Evolutionary conservation across 2,797 vertebrate genomes (phyloP).

Genomic region (Pseudopleuronectes americanus): DNA sequence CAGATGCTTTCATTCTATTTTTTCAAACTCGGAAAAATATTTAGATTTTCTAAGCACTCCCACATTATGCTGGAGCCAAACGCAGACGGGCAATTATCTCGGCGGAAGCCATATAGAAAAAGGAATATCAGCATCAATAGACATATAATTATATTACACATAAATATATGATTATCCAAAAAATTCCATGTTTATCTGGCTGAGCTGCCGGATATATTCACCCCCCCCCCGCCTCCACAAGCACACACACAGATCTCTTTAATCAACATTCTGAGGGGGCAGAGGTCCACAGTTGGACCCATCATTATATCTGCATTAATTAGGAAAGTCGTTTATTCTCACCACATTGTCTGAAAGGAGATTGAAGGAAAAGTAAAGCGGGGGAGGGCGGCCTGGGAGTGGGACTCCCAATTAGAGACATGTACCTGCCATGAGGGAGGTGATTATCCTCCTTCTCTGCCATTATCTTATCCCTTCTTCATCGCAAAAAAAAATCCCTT

Average conservation of each 20-base stretch:
- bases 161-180: constrained; percentile 52
- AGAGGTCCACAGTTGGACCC: constrained; percentile 76
- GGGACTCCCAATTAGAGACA: constrained; percentile 73
- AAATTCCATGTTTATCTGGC: constrained; percentile 53
- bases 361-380: constrained; percentile 28
- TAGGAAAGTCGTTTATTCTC: constrained; percentile 61
- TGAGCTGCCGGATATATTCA: constrained; percentile 20
- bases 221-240: neutral
- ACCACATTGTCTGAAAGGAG: constrained; percentile 53
- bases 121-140: constrained; percentile 33
- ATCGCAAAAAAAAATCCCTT: constrained; percentile 29
- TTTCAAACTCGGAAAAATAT: constrained; percentile 48
- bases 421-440: constrained; percentile 74
- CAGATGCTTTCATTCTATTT: neutral
- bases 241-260: constrained; percentile 43
- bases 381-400: constrained; percentile 12
- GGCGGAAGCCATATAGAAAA: constrained; percentile 34
- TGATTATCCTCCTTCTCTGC: constrained; percentile 32
- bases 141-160: constrained; percentile 46
- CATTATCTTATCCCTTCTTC: constrained; percentile 55
- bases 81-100: constrained; percentile 57
- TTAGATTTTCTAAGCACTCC: constrained; percentile 52
- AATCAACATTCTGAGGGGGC: constrained; percentile 73
- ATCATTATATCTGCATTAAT: constrained; percentile 84
- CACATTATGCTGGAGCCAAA: constrained; percentile 50